Base-by-base conservation (phyloP, 2,888 invertebrate genomes). In the Anoncus sp. region DNA sequence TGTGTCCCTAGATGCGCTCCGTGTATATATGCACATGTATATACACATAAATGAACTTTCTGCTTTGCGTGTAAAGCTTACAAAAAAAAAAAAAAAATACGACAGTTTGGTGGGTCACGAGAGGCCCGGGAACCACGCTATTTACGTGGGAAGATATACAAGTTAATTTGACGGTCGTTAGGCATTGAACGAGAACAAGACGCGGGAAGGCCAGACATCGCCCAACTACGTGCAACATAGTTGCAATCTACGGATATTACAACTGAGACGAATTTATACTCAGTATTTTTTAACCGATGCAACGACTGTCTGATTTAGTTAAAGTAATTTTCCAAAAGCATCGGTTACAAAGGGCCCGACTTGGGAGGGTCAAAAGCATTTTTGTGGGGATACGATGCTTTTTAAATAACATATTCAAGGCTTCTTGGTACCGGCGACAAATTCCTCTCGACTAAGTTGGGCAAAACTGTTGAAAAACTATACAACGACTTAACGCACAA, bases 101-200 rank as follows among this genome's bases (percentile, higher is more conserved):
- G 24, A 27, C 14, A 27, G 66, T 55, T 47, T 27, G 67, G 24
- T 63, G 45, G 49, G 66, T 59, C 43, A 67, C 62, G 45, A 35
- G 62, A 53, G 43, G 35, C 38, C 40, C 51, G 51, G 55, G 40
- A 63, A 49, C 51, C 72, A 24, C 63, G 51, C 59, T 59, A 55
- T 65, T 79, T 77, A 82, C 82, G 77, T 77, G 80, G 76, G 72
- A 82, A 77, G 76, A 77, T 72, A 55, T 67, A 55, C 62, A 69
- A 80, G 79, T 79, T 82, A 72, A 80, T 80, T 82, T 75, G 53
- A 67, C 67, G 81, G 72, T 74, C 71, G 75, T 81, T 81, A 7
- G 20, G 6, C 47, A 31, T 31, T 49, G 35, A 63, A 4, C 35
- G 49, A 63, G 35, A 35, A 47, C 24, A 35, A 49, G 35, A 57